Base-by-base conservation (phyloP, 2,113 vertebrate species). In the Pungitius pungitius region DNA sequence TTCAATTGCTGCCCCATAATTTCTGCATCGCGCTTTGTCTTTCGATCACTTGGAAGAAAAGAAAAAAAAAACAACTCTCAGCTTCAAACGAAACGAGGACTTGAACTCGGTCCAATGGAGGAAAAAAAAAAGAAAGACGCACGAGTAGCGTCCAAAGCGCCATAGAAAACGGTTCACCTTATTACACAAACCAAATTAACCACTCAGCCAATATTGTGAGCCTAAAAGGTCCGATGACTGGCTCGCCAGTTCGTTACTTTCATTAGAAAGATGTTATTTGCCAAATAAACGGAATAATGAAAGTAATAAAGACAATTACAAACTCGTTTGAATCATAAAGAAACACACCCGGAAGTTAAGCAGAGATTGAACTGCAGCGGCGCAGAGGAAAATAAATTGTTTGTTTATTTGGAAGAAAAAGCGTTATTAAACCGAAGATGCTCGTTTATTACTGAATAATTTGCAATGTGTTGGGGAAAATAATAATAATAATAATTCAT, bases 261-360 rank as follows among this genome's bases (percentile, higher is more conserved):
- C 95, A 97, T 97, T 96, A 96, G 81, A 91, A 92, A 95, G 93
- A 96, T 95, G 93, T 96, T 96, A 95, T 93, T 92, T 93, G 94
- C 91, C 94, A 91, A 92, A 95, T 96, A 95, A 96, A 94, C 83
- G 93, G 85, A 94, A 94, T 96, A 96, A 97, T 97, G 94, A 96
- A 96, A 94, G 94, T 90, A 95, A 95, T 95, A 94, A 96, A 96
- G 92, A 93, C 91, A 96, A 97, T 98, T 97, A 96, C 88, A 93
- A 88, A 83, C 94, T 92, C 90, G 93, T 93, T 95, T 93, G 93
- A 94, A 95, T 95, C 84, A 94, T 93, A 93, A 52, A 52, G 2
- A 54, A 2, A 94, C 63, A 71, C 82, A 71, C 81, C 80, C 84
- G 93, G 93, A 88, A 85, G 80, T 89, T 80, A 69, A 55, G 69